Conservation (phyloP, 2,797 vertebrate species). For the Schizopygopsis malacanthus region DNA sequence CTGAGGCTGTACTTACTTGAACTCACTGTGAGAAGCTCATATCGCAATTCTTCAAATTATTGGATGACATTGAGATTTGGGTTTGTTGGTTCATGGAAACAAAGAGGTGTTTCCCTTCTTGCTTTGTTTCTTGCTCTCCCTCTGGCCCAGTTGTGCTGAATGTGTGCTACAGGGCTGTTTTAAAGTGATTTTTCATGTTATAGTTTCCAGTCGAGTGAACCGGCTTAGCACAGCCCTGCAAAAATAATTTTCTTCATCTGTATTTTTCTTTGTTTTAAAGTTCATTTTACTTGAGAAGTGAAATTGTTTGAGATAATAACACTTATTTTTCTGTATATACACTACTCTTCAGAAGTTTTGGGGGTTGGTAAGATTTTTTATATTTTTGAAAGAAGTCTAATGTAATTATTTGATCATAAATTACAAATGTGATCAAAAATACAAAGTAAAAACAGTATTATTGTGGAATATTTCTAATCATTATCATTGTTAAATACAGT, state of each 20-base stretch:
- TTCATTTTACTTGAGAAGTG: not conserved
- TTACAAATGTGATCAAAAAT: not conserved
- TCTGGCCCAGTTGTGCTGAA: conserved; percentile 52
- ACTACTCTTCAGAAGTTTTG: not conserved
- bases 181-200: conserved; percentile 59
- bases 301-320: not conserved
- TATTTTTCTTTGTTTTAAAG: conserved; percentile 15
- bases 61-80: not conserved
- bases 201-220: conserved; percentile 56
- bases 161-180: conserved; percentile 57
- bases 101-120: conserved; percentile 34
- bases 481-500: not conserved
- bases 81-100: conserved; percentile 18
- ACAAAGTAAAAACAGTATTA: not conserved
- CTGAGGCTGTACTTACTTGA: conserved; percentile 27
- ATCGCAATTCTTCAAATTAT: conserved; percentile 42
- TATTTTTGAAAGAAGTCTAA: not conserved
- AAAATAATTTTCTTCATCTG: conserved; percentile 3
- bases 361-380: not conserved
- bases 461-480: not conserved
- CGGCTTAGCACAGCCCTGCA: conserved; percentile 19
- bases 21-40: conserved; percentile 26
- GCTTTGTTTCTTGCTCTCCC: conserved; percentile 35
- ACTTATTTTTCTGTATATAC: not conserved
- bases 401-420: not conserved